Conservation (phyloP, 2,888 invertebrate species). For the Drymonia ruficornis region DNA sequence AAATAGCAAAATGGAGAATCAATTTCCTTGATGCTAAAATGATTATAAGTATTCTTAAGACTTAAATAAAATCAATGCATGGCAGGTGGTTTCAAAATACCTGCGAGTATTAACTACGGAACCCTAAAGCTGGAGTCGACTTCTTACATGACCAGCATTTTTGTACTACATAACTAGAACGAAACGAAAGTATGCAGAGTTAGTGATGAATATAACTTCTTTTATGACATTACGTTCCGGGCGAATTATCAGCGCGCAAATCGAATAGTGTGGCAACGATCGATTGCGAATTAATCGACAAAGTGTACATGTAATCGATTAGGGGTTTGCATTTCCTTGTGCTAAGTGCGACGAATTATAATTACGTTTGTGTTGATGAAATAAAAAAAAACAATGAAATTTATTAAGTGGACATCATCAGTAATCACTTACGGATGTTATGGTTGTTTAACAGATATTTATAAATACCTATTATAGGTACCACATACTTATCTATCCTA, state of each 20-base stretch:
- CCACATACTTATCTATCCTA: too few relatives aligned
- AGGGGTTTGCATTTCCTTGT: conserved; percentile 6
- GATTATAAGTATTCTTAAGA: too few relatives aligned
- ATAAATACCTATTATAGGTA: too few relatives aligned
- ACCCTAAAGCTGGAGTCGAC: too few relatives aligned
- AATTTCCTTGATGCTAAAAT: too few relatives aligned
- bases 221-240: conserved; percentile 4
- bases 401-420: background rate
- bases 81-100: too few relatives aligned
- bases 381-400: conserved; percentile 17
- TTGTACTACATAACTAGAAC: background rate
- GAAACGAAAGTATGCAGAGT: background rate
- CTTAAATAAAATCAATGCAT: too few relatives aligned
- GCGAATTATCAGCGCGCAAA: background rate
- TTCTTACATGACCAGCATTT: too few relatives aligned
- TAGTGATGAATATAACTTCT: conserved; percentile 2
- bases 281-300: conserved; percentile 6
- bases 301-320: conserved; percentile 6
- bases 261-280: background rate
- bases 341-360: conserved; percentile 1
- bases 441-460: too few relatives aligned
- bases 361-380: conserved; percentile 3
- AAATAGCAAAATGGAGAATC: too few relatives aligned
- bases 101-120: too few relatives aligned
- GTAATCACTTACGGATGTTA: too few relatives aligned